Conservation (phyloP, 2,888 invertebrate genomes). For the Dolichopus griseipennis region DNA sequence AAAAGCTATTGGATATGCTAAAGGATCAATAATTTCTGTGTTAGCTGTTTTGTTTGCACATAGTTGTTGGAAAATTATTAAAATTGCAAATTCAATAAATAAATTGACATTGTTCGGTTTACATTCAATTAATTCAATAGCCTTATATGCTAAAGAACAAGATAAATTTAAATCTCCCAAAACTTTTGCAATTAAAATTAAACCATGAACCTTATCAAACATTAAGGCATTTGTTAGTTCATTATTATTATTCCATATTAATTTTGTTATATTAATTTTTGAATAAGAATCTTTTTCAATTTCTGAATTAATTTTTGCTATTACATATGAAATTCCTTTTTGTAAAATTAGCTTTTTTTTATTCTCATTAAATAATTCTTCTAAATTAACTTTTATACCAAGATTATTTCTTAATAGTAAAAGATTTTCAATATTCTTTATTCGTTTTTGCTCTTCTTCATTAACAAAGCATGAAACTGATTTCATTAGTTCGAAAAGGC, state of each 20-base stretch:
- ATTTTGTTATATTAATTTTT: slow-evolving; percentile 27
- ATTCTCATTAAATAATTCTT: slow-evolving; percentile 25
- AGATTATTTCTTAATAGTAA: slow-evolving; percentile 31
- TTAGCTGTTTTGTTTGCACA: slow-evolving; percentile 13
- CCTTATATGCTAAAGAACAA: slow-evolving; percentile 34
- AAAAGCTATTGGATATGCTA: slow-evolving; percentile 34
- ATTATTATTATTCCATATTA: slow-evolving; percentile 31
- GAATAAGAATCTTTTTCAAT: slow-evolving; percentile 26
- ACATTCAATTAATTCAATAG: slow-evolving; percentile 32
- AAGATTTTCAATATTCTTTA: slow-evolving; percentile 30
- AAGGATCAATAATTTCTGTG: slow-evolving; percentile 27
- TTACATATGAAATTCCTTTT: slow-evolving; percentile 30
- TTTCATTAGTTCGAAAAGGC: slow-evolving; percentile 35
- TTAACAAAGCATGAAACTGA: slow-evolving; percentile 28
- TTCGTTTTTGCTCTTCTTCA: slow-evolving; percentile 25
- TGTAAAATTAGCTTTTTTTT: slow-evolving; percentile 28
- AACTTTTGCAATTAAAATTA: slow-evolving; percentile 30
- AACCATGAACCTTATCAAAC: slow-evolving; percentile 31
- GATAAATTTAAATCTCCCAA: slow-evolving; percentile 34
- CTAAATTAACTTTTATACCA: slow-evolving; percentile 25
- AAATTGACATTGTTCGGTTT: slow-evolving; percentile 27
- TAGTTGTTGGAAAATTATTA: slow-evolving; percentile 38
- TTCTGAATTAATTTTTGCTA: slow-evolving; percentile 18
- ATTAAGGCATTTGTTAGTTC: slow-evolving; percentile 31
- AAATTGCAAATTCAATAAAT: slow-evolving; percentile 33